phyloP scores from a whole-genome alignment of 37 sponge, comb jelly and placozoan genomes.

The Ianthella basta region DNA sequence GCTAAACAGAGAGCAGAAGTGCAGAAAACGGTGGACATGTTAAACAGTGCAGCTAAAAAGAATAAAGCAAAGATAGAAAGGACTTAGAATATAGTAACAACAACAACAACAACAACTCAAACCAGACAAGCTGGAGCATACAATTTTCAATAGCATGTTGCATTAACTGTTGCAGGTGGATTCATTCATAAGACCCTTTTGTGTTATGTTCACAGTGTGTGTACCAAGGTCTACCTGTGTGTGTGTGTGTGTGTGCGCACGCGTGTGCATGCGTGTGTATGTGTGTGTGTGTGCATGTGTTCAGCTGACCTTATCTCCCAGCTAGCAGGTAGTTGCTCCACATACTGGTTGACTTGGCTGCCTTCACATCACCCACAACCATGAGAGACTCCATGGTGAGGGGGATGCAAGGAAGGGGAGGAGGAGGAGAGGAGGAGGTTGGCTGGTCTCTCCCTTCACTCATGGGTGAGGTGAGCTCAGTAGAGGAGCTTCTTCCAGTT shows the following conservation, averaged over 20 bases:
- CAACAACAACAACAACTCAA: background rate
- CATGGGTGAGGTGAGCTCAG: too few relatives aligned
- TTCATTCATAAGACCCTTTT: too few relatives aligned
- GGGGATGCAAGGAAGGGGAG: background rate
- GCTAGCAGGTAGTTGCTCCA: conserved; percentile 12
- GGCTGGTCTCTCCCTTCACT: too few relatives aligned
- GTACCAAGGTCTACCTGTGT: too few relatives aligned
- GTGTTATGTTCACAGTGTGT: too few relatives aligned
- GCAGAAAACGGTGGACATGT: conserved; percentile 45
- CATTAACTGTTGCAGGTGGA: too few relatives aligned
- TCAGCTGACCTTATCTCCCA: background rate
- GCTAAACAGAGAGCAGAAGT: conserved; percentile 55
- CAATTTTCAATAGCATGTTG: background rate
- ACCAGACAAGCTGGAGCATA: background rate
- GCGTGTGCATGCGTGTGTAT: too few relatives aligned
- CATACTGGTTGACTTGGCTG: background rate
- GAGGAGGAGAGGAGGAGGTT: too few relatives aligned
- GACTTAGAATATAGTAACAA: background rate
- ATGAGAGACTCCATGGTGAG: background rate
- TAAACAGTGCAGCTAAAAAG: conserved; percentile 29
- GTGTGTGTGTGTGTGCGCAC: too few relatives aligned
- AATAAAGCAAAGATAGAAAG: conserved; percentile 1
- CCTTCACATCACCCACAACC: background rate
- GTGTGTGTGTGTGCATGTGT: background rate
- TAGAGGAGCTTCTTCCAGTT: too few relatives aligned